Evolutionary conservation across 2,113 vertebrate species (phyloP), one percentile per base, ranked within the genome.

Genomic region (Melanerpes formicivorus): DNA sequence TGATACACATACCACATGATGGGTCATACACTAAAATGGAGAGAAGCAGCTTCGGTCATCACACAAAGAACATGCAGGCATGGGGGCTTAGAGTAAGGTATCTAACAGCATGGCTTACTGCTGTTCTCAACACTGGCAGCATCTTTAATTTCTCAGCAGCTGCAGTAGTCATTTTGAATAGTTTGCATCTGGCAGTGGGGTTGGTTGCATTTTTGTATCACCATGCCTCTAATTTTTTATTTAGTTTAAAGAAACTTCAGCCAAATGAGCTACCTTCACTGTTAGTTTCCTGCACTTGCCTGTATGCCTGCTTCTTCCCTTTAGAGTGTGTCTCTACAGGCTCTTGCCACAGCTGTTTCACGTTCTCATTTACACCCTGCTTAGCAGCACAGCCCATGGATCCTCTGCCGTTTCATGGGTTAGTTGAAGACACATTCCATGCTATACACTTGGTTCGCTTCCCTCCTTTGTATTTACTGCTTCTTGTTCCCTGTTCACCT

Each of bases 61-160:
- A 6, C 70, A 8, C 23, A 63, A 56, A n/a, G 26, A 74, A 17
- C 15, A 6, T 0, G 3, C 11, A 50, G 79, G 27, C n/a, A 4
- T 3, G 27, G 13, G 32, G 22, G 9, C 50, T 59, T 27, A 32
- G 44, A 11, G 14, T 1, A 3, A 29, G 29, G 22, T 37, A 11
- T 5, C 1, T 3, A 14, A 54, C 0, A 4, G 22, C 3, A 1
- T 11, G 17, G 15, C 1, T 59, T 32, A 22, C 4, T 63, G 69
- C 40, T 70, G 26, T 55, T 11, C 30, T 59, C 76, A 40, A 9
- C 23, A n/a, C 29, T 19, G 17, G 22, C 29, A 42, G 14, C 23
- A 58, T 7, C 64, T 62, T 50, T 55, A 10, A 40, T 59, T 19
- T 70, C 80, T 80, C 56, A 86, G 40, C 34, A 84, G 42, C n/a